These are phyloP conservation scores for Mantis religiosa DNA, from an alignment of 2,888 invertebrate species.

Conservation along the genomic window DNA sequence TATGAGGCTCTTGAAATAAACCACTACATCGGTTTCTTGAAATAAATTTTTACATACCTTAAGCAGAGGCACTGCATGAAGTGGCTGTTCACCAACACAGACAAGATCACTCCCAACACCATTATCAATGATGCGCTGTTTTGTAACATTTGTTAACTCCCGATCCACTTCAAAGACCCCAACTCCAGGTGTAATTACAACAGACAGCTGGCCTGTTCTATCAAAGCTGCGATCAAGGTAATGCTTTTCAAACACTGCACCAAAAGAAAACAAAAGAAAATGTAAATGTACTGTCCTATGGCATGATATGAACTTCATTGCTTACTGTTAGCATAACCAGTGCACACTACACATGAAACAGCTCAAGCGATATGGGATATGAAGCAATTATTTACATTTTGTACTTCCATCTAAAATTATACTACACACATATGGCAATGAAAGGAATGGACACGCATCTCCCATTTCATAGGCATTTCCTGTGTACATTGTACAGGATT, in stretches of 20 bases:
- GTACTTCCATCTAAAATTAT: too few relatives aligned
- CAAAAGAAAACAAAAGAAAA: constrained; percentile 24
- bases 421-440: too few relatives aligned
- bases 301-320: too few relatives aligned
- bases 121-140: constrained; percentile 97
- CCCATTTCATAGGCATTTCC: too few relatives aligned
- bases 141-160: constrained; percentile 94
- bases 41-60: constrained; percentile 52
- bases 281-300: neutral
- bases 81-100: constrained; percentile 96
- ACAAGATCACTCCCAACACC: constrained; percentile 97
- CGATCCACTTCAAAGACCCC: constrained; percentile 98
- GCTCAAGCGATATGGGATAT: too few relatives aligned
- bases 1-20: too few relatives aligned
- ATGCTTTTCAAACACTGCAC: constrained; percentile 93
- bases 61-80: constrained; percentile 94
- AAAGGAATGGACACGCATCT: too few relatives aligned
- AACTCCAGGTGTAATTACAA: constrained; percentile 96
- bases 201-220: constrained; percentile 94
- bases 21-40: too few relatives aligned
- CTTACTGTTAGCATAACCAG: too few relatives aligned
- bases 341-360: too few relatives aligned
- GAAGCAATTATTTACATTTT: too few relatives aligned
- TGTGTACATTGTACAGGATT: too few relatives aligned
- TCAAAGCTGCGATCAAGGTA: constrained; percentile 97